Evolutionary conservation across 2,113 vertebrate genomes (phyloP), one percentile per base, ranked within the genome.

Genomic region (Vulpes ferrilata): DNA sequence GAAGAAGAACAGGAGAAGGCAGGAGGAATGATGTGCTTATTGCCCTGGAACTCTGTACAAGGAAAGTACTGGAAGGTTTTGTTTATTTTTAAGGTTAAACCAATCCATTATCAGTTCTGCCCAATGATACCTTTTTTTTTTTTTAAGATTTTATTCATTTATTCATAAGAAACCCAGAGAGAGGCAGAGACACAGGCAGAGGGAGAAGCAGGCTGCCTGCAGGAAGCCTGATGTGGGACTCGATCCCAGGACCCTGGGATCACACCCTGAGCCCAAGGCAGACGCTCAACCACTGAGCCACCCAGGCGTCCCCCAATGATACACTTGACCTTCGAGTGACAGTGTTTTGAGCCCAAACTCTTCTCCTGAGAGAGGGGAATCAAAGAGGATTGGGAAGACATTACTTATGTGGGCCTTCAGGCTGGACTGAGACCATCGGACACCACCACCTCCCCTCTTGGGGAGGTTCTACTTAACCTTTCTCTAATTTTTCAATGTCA

Each of bases 401-500:
- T 65, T 5, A 38, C 1, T 27, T n/a, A 27, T 8, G 1, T 38
- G 67, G 48, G 5, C 16, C 55, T 86, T 74, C 57, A n/a, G 38
- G 17, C 25, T 82, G 53, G 73, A 71, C 67, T 5, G 17, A 38
- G 65, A 71, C 16, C 12, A 8, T 27, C 2, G 8, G 62, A 84
- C 32, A 71, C 10, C 35, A 35, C 35, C 35, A 35, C 35, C 35
- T 35, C 35, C 35, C 35, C 35, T 91, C 69, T 38, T n/a, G 11
- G n/a, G 69, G 78, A 80, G 16, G 0, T 62, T 78, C 35, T 69
- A 35, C 32, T 91, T 85, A 88, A 88, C 3, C 57, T 81, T 97
- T 93, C 82, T 92, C 51, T 81, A 79, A 71, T 82, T 93, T 79
- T 83, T 79, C 43, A 82, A n/a, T 51, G 20, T 90, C 32, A 74